Conservation (phyloP, 2,113 vertebrate species). For the Urocolius indicus region DNA sequence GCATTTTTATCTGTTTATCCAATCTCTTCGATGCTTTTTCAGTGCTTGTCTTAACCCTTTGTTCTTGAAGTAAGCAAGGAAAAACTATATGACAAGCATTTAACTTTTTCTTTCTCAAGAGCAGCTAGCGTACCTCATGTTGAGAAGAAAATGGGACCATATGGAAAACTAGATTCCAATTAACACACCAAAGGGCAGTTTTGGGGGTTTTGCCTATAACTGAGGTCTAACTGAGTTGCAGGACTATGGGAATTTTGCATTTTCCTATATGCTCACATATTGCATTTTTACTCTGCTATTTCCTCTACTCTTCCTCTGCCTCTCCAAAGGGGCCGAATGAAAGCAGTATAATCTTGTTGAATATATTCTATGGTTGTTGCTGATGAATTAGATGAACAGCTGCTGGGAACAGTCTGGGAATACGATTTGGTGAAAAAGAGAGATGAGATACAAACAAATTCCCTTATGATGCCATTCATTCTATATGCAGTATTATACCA, state of each 20-base stretch:
- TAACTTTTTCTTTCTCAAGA: conserved; percentile 6
- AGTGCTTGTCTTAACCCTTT: conserved; percentile 24
- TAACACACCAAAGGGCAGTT: conserved; percentile 30
- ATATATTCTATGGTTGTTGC: conserved; percentile 46
- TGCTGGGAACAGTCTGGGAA: conserved; percentile 45
- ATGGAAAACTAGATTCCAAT: conserved; percentile 37
- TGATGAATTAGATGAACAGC: conserved; percentile 59
- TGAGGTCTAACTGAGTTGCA: background rate
- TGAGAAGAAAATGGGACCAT: conserved; percentile 4
- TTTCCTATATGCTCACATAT: background rate
- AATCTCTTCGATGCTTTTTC: conserved; percentile 16
- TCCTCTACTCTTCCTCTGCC: background rate
- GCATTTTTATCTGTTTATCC: conserved; percentile 30
- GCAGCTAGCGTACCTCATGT: background rate
- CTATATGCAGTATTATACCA: conserved; percentile 20
- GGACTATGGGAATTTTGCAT: conserved; percentile 4
- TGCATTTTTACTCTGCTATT: background rate
- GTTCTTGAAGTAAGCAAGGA: conserved; percentile 36
- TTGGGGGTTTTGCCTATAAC: background rate
- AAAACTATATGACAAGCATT: conserved; percentile 27
- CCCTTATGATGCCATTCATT: conserved; percentile 44
- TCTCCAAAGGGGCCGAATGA: background rate
- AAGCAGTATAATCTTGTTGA: conserved; percentile 35
- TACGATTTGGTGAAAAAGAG: conserved; percentile 35
- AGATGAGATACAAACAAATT: conserved; percentile 44